Conservation (phyloP, 2,888 invertebrate genomes). For the Tuberolachnus salignus region DNA sequence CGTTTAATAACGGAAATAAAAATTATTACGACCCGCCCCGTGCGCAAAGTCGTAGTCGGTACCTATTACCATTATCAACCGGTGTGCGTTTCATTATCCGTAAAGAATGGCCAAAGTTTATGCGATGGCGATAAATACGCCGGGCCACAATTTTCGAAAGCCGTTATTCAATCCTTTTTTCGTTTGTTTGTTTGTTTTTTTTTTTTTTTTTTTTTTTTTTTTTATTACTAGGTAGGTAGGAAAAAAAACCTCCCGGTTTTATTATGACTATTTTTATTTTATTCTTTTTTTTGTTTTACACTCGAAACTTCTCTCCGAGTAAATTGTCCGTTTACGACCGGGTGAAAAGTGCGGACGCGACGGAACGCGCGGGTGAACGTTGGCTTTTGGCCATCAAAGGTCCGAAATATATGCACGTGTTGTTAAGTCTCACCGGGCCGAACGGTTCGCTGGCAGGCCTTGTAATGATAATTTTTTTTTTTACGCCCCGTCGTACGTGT, state of each 20-base stretch:
- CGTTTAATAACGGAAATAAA: slow-evolving; percentile 35
- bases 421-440: slow-evolving; percentile 13
- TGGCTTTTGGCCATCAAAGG: slow-evolving; percentile 25
- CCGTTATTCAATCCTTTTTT: slow-evolving; percentile 38
- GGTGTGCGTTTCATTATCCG: slow-evolving; percentile 15
- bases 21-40: slow-evolving; percentile 5
- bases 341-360: slow-evolving; percentile 22
- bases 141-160: slow-evolving; percentile 24
- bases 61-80: neutral
- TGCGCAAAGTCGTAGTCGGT: neutral
- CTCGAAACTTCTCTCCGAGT: slow-evolving; percentile 10
- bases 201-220: too few species aligned
- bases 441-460: neutral
- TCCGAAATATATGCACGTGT: slow-evolving; percentile 23
- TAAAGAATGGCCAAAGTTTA: slow-evolving; percentile 37
- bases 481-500: neutral
- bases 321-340: slow-evolving; percentile 21
- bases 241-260: slow-evolving; percentile 26
- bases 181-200: too few species aligned
- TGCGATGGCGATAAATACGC: slow-evolving; percentile 25
- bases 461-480: slow-evolving; percentile 10
- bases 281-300: slow-evolving; percentile 17
- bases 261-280: slow-evolving; percentile 25
- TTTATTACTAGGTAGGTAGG: neutral
- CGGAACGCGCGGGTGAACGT: neutral